phyloP scores from a whole-genome alignment of 2,888 invertebrate species.

The Eretmocerus hayati region DNA sequence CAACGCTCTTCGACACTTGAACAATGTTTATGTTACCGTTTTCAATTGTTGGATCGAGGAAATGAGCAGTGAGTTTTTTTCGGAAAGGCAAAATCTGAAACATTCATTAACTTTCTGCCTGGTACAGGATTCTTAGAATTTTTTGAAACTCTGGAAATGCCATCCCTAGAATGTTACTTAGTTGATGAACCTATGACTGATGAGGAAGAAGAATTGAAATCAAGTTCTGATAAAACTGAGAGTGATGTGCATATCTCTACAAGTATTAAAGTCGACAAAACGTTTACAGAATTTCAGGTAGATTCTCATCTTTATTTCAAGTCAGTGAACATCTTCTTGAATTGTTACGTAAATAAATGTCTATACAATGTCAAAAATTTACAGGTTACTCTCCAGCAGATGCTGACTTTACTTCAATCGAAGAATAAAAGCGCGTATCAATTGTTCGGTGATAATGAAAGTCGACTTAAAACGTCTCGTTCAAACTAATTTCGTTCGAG shows the following conservation, averaged over 20 bases:
- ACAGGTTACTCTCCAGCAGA: slow-evolving; percentile 11
- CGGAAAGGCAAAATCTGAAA: neutral
- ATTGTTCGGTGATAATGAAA: neutral
- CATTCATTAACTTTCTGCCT: neutral
- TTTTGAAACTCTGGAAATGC: slow-evolving; percentile 7
- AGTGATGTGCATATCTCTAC: slow-evolving; percentile 1
- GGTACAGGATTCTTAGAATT: slow-evolving; percentile 4
- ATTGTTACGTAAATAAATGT: no score
- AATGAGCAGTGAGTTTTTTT: slow-evolving; percentile 3
- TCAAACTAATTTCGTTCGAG: neutral
- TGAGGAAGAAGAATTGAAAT: slow-evolving; percentile 1
- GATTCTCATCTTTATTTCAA: neutral
- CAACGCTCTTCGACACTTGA: slow-evolving; percentile 4
- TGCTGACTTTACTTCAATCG: slow-evolving; percentile 7
- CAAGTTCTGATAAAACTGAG: neutral
- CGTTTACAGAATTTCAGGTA: slow-evolving; percentile 12
- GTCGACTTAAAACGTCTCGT: neutral
- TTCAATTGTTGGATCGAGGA: slow-evolving; percentile 14
- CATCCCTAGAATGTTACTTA: slow-evolving; percentile 11
- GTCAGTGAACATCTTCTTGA: no score
- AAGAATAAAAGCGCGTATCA: neutral
- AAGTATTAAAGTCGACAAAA: slow-evolving; percentile 9
- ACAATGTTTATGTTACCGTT: neutral
- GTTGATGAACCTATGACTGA: neutral
- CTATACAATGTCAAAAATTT: no score